A percentile compares a stretch with the other conserved stretches of the same genome.
Evolutionary conservation across 2,797 vertebrate species (phyloP).

Genomic region (Cirrhinus mrigala): DNA sequence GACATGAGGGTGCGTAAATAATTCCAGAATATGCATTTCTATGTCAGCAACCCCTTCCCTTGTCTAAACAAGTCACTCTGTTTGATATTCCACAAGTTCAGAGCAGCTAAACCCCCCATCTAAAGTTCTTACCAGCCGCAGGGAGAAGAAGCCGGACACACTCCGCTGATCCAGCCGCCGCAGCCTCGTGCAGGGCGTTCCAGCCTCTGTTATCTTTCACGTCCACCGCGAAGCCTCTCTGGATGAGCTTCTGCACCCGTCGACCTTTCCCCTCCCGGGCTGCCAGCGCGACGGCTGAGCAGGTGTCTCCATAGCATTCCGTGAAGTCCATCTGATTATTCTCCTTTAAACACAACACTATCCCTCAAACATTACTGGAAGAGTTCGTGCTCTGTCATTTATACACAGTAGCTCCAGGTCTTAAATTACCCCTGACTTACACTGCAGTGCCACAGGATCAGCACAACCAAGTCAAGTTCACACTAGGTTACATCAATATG

Average conservation of each 20-base stretch:
- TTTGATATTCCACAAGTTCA: not conserved
- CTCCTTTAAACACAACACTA: not conserved
- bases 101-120: not conserved
- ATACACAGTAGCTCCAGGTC: not conserved
- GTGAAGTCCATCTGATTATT: slow-evolving; percentile 87
- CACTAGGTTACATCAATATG: not conserved
- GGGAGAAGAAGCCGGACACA: slow-evolving; percentile 84
- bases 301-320: slow-evolving; percentile 86
- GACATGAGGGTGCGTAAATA: not conserved
- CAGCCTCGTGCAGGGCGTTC: slow-evolving; percentile 91
- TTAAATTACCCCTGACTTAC: not conserved
- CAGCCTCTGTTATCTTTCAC: slow-evolving; percentile 92
- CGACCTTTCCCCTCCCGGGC: slow-evolving; percentile 80
- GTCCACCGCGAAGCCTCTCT: slow-evolving; percentile 81
- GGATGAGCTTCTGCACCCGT: slow-evolving; percentile 82
- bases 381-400: not conserved
- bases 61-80: not conserved
- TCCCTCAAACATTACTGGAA: not conserved
- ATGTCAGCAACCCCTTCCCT: not conserved
- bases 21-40: not conserved
- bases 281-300: slow-evolving; percentile 85
- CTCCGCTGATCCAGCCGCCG: slow-evolving; percentile 79
- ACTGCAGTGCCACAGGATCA: not conserved
- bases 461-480: not conserved
- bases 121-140: slow-evolving; percentile 74